Percentiles rank a stretch among this genome's conserved stretches.
Evolutionary conservation across 2,797 vertebrate genomes (phyloP).

Genomic region (Sternotherus odoratus): DNA sequence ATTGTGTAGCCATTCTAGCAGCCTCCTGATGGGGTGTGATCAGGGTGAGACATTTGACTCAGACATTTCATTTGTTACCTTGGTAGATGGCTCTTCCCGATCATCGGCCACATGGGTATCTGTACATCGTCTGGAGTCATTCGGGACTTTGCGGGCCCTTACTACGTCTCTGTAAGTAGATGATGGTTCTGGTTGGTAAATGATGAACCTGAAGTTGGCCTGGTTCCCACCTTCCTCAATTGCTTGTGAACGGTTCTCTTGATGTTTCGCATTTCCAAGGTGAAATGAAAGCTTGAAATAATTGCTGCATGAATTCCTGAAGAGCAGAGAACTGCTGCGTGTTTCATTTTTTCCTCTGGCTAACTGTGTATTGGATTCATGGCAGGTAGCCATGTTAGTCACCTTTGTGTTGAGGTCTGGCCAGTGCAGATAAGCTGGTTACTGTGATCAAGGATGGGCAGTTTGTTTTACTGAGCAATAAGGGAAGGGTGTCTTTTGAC

Average conservation of each 20-base stretch:
- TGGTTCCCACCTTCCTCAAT: accelerated
- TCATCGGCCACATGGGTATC: constrained; percentile 98
- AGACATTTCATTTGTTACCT: neutral
- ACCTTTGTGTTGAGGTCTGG: accelerated
- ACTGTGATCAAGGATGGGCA: accelerated
- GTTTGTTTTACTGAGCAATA: neutral
- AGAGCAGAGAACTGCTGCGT: accelerated
- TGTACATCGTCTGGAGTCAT: constrained; percentile 95
- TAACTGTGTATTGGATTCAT: neutral
- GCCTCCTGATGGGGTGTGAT: accelerated
- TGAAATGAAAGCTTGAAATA: neutral
- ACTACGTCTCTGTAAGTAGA: constrained; percentile 93
- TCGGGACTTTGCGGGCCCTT: constrained; percentile 95
- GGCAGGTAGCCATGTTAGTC: neutral
- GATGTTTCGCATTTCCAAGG: neutral
- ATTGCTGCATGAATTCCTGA: accelerated
- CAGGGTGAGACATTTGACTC: neutral
- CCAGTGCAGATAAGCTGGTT: accelerated
- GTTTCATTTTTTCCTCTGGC: neutral
- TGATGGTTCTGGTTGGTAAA: accelerated
- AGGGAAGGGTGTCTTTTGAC: neutral
- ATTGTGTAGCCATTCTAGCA: accelerated
- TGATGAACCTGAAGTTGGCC: neutral
- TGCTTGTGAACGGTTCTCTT: neutral
- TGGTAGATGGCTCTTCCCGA: constrained; percentile 94